phyloP scores from a whole-genome alignment of 2,888 invertebrate genomes.

The Drosophila colorata region DNA sequence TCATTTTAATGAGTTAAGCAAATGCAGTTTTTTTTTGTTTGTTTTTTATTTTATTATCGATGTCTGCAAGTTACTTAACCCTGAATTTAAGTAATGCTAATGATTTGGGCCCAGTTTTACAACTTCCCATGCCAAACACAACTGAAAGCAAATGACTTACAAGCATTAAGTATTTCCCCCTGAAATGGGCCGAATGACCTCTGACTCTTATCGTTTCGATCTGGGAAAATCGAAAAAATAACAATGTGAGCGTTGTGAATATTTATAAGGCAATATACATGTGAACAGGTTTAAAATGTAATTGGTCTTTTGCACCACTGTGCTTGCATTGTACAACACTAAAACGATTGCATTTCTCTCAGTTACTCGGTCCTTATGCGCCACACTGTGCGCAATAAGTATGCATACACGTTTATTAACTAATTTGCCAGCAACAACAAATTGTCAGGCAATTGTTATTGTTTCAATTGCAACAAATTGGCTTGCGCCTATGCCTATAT shows the following conservation, averaged over 20 bases:
- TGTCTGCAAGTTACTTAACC: constrained; percentile 2
- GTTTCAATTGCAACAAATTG: constrained; percentile 81
- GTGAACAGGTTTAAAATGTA: constrained; percentile 8
- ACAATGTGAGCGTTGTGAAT: constrained; percentile 21
- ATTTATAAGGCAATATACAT: background rate
- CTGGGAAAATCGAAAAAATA: constrained; percentile 18
- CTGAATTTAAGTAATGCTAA: constrained; percentile 27
- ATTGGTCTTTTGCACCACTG: constrained; percentile 16
- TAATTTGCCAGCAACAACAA: constrained; percentile 73
- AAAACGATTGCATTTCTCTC: constrained; percentile 50
- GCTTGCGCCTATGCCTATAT: constrained; percentile 32
- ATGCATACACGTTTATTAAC: constrained; percentile 67
- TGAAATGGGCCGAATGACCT: constrained; percentile 37
- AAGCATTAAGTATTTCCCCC: constrained; percentile 31
- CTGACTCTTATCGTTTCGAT: constrained; percentile 34
- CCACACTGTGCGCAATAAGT: constrained; percentile 19
- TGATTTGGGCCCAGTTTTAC: constrained; percentile 25
- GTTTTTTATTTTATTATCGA: background rate
- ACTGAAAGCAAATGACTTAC: constrained; percentile 48
- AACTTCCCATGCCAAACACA: constrained; percentile 55
- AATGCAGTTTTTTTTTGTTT: constrained; percentile 12
- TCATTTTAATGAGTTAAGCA: background rate
- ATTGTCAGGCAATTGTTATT: constrained; percentile 74
- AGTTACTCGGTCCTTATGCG: constrained; percentile 25
- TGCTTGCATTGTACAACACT: constrained; percentile 23